Conservation (phyloP, 2,797 vertebrate genomes). For the Callimico goeldii region DNA sequence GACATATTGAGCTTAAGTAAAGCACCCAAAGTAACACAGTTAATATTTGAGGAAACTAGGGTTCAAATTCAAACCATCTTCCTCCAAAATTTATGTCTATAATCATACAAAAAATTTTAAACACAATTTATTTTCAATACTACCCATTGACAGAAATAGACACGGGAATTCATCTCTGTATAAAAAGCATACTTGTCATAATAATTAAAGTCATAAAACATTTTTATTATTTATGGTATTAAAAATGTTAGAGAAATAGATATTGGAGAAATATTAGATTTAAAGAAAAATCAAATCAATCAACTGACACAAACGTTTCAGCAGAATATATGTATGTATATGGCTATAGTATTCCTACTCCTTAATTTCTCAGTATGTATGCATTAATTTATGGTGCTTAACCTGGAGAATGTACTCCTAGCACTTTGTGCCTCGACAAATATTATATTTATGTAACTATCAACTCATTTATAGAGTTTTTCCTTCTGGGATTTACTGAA, state of each 20-base stretch:
- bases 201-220: neutral
- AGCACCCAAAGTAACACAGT: neutral
- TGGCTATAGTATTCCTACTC: neutral
- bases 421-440: constrained; percentile 25
- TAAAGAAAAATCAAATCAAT: neutral
- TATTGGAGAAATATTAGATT: neutral
- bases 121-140: neutral
- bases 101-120: neutral
- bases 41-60: neutral
- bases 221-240: neutral
- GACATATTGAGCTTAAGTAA: neutral
- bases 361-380: neutral
- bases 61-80: neutral
- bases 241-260: neutral
- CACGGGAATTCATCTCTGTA: neutral
- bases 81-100: neutral
- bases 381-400: neutral
- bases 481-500: constrained; percentile 15
- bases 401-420: neutral
- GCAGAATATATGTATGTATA: neutral
- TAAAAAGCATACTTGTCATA: neutral
- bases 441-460: constrained; percentile 29
- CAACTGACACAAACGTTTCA: neutral
- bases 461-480: constrained; percentile 37
- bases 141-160: neutral